phyloP scores from a whole-genome alignment of 1,140 invertebrate species.

The Gyrodactylus salaris region DNA sequence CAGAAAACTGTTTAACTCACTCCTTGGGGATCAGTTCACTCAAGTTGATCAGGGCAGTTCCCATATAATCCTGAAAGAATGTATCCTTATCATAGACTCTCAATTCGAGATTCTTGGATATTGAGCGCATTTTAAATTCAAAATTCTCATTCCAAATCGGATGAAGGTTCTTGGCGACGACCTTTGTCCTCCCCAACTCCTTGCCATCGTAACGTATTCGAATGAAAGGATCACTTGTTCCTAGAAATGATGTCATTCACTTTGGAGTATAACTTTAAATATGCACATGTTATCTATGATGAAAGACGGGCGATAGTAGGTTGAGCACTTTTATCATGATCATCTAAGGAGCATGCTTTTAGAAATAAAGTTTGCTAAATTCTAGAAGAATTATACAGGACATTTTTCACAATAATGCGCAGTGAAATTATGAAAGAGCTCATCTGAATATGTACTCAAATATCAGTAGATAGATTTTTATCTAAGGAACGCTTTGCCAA shows the following conservation, averaged over 20 bases:
- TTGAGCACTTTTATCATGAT: too few species aligned
- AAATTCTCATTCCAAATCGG: neutral
- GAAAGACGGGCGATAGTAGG: too few species aligned
- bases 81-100: neutral
- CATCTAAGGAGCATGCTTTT: too few species aligned
- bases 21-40: neutral
- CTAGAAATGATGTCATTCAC: neutral
- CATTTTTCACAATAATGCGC: too few species aligned
- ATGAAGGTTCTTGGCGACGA: neutral
- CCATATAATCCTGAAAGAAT: neutral
- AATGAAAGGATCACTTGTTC: neutral
- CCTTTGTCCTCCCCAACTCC: neutral
- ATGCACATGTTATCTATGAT: neutral
- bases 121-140: neutral
- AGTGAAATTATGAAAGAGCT: too few species aligned
- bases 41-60: neutral
- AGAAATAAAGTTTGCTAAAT: too few species aligned
- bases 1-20: neutral
- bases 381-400: too few species aligned
- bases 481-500: too few species aligned
- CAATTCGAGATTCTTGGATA: neutral
- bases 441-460: too few species aligned
- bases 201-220: neutral
- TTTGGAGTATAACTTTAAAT: too few species aligned
- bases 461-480: too few species aligned